Evolutionary conservation across 2,888 invertebrate genomes (phyloP).

Genomic region (Amphimallon solstitiale): DNA sequence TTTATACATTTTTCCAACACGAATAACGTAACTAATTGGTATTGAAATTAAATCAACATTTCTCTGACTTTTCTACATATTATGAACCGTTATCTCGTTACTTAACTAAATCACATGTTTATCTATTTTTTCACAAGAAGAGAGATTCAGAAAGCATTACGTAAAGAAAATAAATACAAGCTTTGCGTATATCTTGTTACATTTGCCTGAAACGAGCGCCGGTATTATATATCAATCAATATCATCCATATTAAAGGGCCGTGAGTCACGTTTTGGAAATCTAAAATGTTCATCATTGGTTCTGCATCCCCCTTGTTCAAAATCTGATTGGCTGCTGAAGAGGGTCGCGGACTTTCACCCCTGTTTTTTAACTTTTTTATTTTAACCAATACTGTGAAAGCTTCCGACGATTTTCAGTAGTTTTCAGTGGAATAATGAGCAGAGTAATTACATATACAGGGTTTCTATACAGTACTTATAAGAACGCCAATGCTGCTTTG

Average conservation of each 20-base stretch:
- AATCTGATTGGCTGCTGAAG: conserved; percentile 56
- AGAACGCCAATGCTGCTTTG: too few species aligned
- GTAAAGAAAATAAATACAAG: too few species aligned
- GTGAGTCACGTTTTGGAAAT: conserved; percentile 37
- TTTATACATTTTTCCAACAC: too few species aligned
- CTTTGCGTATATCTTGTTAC: not conserved
- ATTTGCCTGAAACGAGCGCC: not conserved
- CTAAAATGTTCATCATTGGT: conserved; percentile 34
- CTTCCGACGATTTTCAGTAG: not conserved
- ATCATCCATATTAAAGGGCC: conserved; percentile 30
- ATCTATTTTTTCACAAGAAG: too few species aligned
- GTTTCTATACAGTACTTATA: too few species aligned
- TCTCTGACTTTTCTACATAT: too few species aligned
- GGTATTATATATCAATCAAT: conserved; percentile 31
- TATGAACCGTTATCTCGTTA: too few species aligned
- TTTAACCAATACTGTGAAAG: conserved; percentile 50
- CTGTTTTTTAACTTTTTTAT: conserved; percentile 59
- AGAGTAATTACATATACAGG: not conserved
- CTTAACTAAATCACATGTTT: too few species aligned
- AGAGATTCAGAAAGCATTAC: too few species aligned
- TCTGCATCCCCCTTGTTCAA: conserved; percentile 49
- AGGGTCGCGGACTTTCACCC: conserved; percentile 56
- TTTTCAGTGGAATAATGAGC: not conserved
- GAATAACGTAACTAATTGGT: too few species aligned
- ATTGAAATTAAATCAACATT: too few species aligned